These are phyloP conservation scores for Macaca mulatta DNA, from an alignment of 2,113 vertebrate genomes.

Conservation along the genomic window DNA sequence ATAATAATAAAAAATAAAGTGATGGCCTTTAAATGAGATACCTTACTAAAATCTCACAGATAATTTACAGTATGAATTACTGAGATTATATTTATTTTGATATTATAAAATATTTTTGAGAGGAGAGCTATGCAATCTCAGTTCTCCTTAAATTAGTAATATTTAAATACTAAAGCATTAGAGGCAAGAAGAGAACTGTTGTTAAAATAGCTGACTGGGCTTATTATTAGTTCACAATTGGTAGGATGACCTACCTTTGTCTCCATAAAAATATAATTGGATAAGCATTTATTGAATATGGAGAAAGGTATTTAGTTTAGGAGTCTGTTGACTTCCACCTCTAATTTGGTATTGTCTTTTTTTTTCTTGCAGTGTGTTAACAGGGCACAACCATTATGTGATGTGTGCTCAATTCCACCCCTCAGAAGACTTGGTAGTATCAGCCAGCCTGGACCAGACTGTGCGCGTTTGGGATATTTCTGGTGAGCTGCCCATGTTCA, in stretches of 20 bases:
- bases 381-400: constrained; percentile 98
- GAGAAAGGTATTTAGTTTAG: not conserved
- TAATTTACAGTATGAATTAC: constrained; percentile 1
- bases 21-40: not conserved
- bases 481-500: constrained; percentile 89
- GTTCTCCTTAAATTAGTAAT: constrained; percentile 43
- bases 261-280: not conserved
- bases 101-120: constrained; percentile 29
- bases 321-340: not conserved
- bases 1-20: not conserved
- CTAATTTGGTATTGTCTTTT: not conserved
- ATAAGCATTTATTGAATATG: not conserved
- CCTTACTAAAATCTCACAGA: not conserved
- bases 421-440: constrained; percentile 96
- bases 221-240: not conserved
- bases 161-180: constrained; percentile 37
- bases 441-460: constrained; percentile 97
- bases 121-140: not conserved
- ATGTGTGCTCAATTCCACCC: constrained; percentile 99
- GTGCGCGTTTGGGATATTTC: constrained; percentile 99
- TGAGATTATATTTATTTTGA: constrained; percentile 40
- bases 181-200: not conserved
- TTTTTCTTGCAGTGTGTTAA: constrained; percentile 89
- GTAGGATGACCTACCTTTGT: constrained; percentile 4
- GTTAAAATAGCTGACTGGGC: not conserved